Evolutionary conservation across 2,797 vertebrate genomes (phyloP).

Genomic region (Lithobates pipiens): DNA sequence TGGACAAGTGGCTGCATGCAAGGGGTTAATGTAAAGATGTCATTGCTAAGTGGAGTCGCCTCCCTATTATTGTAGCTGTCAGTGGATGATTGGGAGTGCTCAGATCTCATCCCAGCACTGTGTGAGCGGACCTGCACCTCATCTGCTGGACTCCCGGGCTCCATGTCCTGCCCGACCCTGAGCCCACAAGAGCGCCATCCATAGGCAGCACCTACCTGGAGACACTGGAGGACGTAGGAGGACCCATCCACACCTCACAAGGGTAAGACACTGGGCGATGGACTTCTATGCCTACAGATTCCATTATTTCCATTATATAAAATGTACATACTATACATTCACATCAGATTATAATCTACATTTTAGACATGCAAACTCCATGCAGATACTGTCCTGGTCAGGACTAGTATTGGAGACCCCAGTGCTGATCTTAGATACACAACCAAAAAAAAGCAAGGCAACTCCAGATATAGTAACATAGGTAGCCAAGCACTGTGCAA

Average conservation of each 20-base stretch:
- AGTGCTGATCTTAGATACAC: too few species aligned
- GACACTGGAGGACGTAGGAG: neutral
- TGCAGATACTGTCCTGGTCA: too few species aligned
- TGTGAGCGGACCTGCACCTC: constrained; percentile 79
- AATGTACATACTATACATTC: too few species aligned
- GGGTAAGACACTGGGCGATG: constrained; percentile 9
- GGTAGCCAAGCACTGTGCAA: too few species aligned
- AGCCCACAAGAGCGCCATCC: constrained; percentile 29
- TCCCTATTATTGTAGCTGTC: constrained; percentile 85
- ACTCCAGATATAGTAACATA: too few species aligned
- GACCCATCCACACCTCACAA: constrained; percentile 9
- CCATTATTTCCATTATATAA: too few species aligned
- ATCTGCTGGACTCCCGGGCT: constrained; percentile 64
- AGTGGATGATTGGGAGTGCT: constrained; percentile 79
- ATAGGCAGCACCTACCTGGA: too few species aligned
- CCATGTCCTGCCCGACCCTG: constrained; percentile 31
- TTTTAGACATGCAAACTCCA: too few species aligned
- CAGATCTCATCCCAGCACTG: constrained; percentile 75
- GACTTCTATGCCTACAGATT: too few species aligned
- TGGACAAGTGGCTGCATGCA: constrained; percentile 70
- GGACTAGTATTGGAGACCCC: too few species aligned
- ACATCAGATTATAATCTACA: too few species aligned
- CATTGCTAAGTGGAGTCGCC: constrained; percentile 86
- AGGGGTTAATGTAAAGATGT: constrained; percentile 78
- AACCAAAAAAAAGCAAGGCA: too few species aligned